phyloP scores from a whole-genome alignment of 2,113 vertebrate genomes.

The Phalacrocorax brasilianus region DNA sequence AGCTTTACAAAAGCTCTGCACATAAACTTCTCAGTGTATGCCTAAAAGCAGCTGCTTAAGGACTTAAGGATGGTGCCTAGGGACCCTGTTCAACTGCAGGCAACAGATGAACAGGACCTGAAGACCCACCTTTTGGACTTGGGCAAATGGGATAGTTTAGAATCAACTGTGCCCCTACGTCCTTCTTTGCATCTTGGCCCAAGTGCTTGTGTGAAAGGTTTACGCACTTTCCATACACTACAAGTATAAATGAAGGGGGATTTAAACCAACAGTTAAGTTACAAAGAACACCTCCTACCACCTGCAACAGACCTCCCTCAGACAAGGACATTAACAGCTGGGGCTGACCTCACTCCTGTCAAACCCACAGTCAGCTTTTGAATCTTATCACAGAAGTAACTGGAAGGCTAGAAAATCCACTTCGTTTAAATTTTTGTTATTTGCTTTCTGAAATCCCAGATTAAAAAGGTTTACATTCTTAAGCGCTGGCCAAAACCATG shows the following conservation, averaged over 20 bases:
- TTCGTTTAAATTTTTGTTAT: neutral
- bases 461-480: slow-evolving; percentile 38
- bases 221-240: neutral
- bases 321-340: neutral
- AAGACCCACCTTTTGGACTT: neutral
- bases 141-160: neutral
- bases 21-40: neutral
- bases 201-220: neutral
- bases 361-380: neutral
- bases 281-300: neutral
- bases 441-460: slow-evolving; percentile 9
- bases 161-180: neutral
- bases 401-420: neutral
- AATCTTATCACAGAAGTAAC: slow-evolving; percentile 10
- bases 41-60: neutral
- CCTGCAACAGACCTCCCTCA: neutral
- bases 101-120: neutral
- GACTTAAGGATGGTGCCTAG: neutral
- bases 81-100: neutral
- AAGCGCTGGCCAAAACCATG: slow-evolving; percentile 24
- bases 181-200: neutral
- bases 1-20: neutral
- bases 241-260: neutral
- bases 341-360: neutral
- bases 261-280: neutral